Conservation (phyloP, 1,140 invertebrate species). For the Ceratina japonica region DNA sequence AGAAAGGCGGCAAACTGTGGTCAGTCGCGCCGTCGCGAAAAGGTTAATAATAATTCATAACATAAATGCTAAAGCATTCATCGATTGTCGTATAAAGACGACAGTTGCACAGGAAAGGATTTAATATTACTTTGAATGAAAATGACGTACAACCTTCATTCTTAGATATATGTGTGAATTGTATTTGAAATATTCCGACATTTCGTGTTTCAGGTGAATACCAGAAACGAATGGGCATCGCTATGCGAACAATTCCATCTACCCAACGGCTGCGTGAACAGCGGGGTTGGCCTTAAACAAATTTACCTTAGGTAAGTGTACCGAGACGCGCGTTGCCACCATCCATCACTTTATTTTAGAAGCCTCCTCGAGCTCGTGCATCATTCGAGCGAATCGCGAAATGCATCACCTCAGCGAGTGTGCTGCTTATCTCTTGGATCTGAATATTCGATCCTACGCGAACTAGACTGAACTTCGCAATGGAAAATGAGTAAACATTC, state of each 20-base stretch:
- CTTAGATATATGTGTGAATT: too few species aligned
- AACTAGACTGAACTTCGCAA: background rate
- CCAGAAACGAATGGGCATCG: slow-evolving; percentile 90
- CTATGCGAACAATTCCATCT: slow-evolving; percentile 88
- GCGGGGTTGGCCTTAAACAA: slow-evolving; percentile 91
- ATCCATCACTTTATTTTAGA: slow-evolving; percentile 29
- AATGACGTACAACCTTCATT: too few species aligned
- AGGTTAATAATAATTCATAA: background rate
- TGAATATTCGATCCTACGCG: too few species aligned
- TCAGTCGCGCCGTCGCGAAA: too few species aligned
- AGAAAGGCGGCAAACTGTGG: too few species aligned
- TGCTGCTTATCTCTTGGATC: background rate
- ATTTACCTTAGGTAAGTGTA: slow-evolving; percentile 90
- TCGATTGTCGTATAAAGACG: background rate
- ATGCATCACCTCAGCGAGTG: background rate
- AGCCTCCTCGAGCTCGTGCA: background rate
- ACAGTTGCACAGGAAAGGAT: background rate
- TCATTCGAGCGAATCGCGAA: background rate
- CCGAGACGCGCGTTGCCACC: background rate
- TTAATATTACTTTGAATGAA: background rate
- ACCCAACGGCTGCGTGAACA: slow-evolving; percentile 91
- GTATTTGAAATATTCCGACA: slow-evolving; percentile 12
- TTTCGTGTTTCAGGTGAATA: slow-evolving; percentile 86
- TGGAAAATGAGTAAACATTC: too few species aligned
- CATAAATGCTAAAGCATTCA: background rate